These are phyloP conservation scores for Watsonalla cultraria DNA, from an alignment of 2,888 invertebrate genomes.

Conservation along the genomic window DNA sequence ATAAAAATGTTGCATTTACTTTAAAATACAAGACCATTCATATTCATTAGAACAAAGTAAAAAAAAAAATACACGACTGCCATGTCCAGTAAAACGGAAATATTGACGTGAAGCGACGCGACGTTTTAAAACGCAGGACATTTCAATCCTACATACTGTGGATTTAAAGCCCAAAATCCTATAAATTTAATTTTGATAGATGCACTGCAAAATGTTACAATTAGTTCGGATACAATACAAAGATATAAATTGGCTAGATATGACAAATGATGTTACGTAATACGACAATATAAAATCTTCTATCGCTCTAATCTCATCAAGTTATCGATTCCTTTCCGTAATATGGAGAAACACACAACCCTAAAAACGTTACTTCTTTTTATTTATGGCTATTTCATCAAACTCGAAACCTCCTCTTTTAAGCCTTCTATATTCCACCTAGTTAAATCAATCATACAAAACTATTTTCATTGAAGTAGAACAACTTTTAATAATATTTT, in stretches of 20 bases:
- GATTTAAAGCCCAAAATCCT: conserved; percentile 53
- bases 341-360: too few species aligned
- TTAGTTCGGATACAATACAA: conserved; percentile 40
- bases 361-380: too few species aligned
- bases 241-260: conserved; percentile 24
- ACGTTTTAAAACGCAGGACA: conserved; percentile 33
- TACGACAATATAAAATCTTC: neutral
- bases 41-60: conserved; percentile 22
- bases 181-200: conserved; percentile 69
- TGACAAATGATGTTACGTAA: conserved; percentile 4
- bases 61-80: conserved; percentile 28
- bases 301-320: too few species aligned
- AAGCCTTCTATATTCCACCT: too few species aligned
- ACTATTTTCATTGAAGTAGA: too few species aligned
- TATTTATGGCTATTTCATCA: too few species aligned
- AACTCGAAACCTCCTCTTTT: too few species aligned
- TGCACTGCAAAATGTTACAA: conserved; percentile 50
- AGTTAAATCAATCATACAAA: too few species aligned
- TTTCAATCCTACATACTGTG: conserved; percentile 45
- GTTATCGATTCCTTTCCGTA: too few species aligned
- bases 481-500: too few species aligned
- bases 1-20: neutral
- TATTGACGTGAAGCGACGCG: conserved; percentile 25
- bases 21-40: conserved; percentile 15
- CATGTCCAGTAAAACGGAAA: conserved; percentile 24